Conservation (phyloP, 2,113 vertebrate genomes). For the Indicator maculatus region DNA sequence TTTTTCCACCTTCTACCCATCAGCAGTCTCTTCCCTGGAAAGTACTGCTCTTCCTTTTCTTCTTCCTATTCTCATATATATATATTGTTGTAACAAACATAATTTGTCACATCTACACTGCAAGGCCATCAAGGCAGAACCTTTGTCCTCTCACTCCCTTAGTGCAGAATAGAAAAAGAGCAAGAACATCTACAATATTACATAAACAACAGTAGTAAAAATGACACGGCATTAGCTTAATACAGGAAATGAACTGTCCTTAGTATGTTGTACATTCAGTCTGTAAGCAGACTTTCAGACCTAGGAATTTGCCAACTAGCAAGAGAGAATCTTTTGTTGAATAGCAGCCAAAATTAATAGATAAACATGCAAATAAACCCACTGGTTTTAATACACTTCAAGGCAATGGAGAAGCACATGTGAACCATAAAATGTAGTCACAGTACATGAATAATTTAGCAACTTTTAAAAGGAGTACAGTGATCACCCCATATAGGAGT, state of each 20-base stretch:
- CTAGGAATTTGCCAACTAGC: neutral
- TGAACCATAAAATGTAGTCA: neutral
- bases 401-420: neutral
- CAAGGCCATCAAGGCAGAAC: neutral
- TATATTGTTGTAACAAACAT: neutral
- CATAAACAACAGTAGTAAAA: slow-evolving; percentile 50
- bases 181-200: neutral
- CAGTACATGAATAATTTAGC: slow-evolving; percentile 41
- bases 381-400: neutral
- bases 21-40: neutral
- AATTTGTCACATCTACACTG: neutral
- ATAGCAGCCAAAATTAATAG: slow-evolving; percentile 28
- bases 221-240: neutral
- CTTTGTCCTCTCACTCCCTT: neutral
- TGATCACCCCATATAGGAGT: neutral
- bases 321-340: neutral
- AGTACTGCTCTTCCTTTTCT: neutral
- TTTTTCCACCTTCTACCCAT: neutral
- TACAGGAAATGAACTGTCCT: slow-evolving; percentile 25
- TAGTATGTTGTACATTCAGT: slow-evolving; percentile 14
- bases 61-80: neutral
- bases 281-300: neutral
- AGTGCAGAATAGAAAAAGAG: neutral
- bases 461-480: neutral
- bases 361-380: slow-evolving; percentile 5